Conservation (phyloP, 2,888 invertebrate species). For the Doris montereyensis region DNA sequence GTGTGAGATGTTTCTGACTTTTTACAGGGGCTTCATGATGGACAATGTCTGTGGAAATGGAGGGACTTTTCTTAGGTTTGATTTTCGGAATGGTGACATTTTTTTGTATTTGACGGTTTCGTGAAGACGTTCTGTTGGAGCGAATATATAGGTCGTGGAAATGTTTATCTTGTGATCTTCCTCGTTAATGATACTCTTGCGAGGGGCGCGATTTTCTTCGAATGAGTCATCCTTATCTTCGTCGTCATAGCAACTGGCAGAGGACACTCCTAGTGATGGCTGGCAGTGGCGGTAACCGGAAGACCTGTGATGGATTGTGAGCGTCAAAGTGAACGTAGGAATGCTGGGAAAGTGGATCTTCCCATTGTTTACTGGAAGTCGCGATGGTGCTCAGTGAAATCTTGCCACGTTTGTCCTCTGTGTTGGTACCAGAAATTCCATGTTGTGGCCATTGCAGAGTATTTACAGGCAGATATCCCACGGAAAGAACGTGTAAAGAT, state of each 20-base stretch:
- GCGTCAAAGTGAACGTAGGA: slow-evolving; percentile 1
- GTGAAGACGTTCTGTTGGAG: not conserved
- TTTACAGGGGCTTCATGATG: no score
- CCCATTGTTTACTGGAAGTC: not conserved
- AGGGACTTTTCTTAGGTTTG: not conserved
- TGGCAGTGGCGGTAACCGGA: slow-evolving; percentile 11
- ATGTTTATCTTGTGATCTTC: slow-evolving; percentile 28
- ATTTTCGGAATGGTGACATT: slow-evolving; percentile 7
- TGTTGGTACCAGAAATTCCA: not conserved
- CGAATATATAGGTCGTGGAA: slow-evolving; percentile 17
- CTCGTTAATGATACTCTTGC: slow-evolving; percentile 7
- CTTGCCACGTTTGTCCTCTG: not conserved
- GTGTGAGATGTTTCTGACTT: no score
- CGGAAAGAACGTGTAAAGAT: slow-evolving; percentile 40
- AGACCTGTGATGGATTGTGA: not conserved
- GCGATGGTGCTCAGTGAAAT: not conserved
- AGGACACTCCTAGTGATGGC: not conserved
- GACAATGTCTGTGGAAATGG: no score
- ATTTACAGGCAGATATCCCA: not conserved
- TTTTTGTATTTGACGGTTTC: slow-evolving; percentile 22
- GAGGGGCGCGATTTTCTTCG: not conserved
- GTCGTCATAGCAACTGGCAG: no score
- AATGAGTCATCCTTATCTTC: not conserved
- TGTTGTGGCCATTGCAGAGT: not conserved
- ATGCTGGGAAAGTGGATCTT: not conserved